phyloP scores from a whole-genome alignment of 2,113 vertebrate genomes.

The Motacilla alba region DNA sequence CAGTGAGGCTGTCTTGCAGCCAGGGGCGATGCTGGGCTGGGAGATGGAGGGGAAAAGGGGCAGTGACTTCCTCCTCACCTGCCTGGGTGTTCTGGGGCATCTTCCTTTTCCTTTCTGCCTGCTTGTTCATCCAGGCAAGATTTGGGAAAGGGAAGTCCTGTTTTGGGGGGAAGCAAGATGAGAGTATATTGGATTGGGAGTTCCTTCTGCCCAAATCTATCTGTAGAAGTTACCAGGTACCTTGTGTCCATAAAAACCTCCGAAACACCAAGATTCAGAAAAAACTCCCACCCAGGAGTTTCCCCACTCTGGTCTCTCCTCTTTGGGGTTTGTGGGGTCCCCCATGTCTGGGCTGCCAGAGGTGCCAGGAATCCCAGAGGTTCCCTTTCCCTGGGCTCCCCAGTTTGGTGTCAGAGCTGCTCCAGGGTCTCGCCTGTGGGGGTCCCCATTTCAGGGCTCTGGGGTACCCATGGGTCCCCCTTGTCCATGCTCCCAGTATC shows the following conservation, averaged over 20 bases:
- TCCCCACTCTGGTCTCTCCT: background rate
- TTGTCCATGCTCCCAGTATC: too few species aligned
- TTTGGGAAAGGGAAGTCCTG: background rate
- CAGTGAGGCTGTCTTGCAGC: background rate
- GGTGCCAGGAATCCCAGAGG: too few species aligned
- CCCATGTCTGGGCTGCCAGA: too few species aligned
- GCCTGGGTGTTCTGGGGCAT: background rate
- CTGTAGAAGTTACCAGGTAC: background rate
- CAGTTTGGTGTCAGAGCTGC: too few species aligned
- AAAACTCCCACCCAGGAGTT: background rate
- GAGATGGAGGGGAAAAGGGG: background rate
- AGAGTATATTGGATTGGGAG: background rate
- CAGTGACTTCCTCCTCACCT: background rate
- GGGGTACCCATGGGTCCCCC: too few species aligned
- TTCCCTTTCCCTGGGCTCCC: too few species aligned
- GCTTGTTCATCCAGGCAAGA: background rate
- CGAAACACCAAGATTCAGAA: background rate
- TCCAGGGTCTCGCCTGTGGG: too few species aligned
- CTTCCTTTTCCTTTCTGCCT: background rate
- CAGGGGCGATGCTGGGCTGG: fast-evolving
- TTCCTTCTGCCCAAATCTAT: background rate
- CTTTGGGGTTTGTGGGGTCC: too few species aligned
- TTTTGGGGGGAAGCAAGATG: background rate
- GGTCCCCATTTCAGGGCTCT: too few species aligned
- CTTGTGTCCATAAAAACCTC: background rate